Conservation (phyloP, 2,113 vertebrate species). For the Nibea albiflora region DNA sequence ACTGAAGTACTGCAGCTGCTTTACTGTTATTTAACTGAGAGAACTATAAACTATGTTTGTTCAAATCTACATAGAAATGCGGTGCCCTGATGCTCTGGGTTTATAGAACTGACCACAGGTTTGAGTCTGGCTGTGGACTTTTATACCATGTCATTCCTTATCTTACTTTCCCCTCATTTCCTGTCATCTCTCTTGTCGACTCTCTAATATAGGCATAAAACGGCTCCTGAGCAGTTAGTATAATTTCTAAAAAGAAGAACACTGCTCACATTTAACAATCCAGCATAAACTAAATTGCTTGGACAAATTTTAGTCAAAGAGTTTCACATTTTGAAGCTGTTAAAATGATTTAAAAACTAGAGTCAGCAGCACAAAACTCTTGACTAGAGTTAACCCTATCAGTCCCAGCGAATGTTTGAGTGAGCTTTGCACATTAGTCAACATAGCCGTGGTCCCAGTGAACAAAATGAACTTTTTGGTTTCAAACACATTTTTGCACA, state of each 20-base stretch:
- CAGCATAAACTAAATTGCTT: background rate
- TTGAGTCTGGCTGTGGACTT: background rate
- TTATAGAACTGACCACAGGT: background rate
- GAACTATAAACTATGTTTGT: conserved; percentile 8
- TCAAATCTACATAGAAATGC: conserved; percentile 17
- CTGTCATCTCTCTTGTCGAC: background rate
- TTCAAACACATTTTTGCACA: too few relatives aligned
- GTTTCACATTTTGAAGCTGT: too few relatives aligned
- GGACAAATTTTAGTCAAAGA: background rate
- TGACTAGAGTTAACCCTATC: too few relatives aligned
- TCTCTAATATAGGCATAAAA: conserved; percentile 8
- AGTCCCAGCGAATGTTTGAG: too few relatives aligned
- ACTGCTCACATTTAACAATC: background rate
- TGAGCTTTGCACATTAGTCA: too few relatives aligned
- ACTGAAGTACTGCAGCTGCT: background rate
- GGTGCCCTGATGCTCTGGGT: background rate
- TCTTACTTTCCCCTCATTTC: background rate
- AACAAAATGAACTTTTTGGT: too few relatives aligned
- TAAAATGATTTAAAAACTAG: too few relatives aligned
- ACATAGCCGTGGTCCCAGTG: too few relatives aligned
- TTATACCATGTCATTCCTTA: background rate
- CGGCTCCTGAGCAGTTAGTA: background rate
- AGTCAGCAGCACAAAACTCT: too few relatives aligned
- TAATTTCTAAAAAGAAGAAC: background rate
- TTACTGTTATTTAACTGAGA: background rate